A percentile compares a stretch with the other conserved stretches of the same genome.
Conservation (phyloP, 2,797 vertebrate species). For the Lepilemur septentrionalis region DNA sequence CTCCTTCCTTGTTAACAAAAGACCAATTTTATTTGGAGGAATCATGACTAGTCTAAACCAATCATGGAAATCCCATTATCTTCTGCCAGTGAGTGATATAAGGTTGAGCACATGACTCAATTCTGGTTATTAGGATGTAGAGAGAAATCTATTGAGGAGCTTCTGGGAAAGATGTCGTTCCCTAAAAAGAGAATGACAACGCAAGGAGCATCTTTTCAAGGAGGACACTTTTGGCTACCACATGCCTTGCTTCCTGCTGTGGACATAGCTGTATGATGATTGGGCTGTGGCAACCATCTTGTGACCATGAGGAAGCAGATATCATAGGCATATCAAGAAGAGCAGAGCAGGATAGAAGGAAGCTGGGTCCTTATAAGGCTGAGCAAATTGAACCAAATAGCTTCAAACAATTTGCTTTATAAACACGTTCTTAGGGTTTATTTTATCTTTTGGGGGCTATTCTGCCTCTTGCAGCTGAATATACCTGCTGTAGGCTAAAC, state of each 20-base stretch:
- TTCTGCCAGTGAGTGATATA: not conserved
- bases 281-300: not conserved
- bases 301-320: not conserved
- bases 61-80: not conserved
- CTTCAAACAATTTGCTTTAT: not conserved
- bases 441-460: not conserved
- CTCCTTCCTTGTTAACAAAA: not conserved
- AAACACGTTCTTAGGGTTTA: not conserved
- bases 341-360: not conserved
- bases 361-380: not conserved
- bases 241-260: not conserved
- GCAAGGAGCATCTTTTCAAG: not conserved
- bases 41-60: not conserved
- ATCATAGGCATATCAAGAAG: not conserved
- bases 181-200: not conserved
- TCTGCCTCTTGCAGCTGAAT: not conserved
- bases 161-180: not conserved
- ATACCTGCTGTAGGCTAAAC: not conserved
- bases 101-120: not conserved
- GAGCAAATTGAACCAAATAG: not conserved
- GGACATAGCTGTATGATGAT: not conserved
- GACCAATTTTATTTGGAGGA: not conserved
- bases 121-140: not conserved
- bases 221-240: not conserved
- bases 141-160: not conserved